These are phyloP conservation scores for Spinibarbus caldwelli DNA, from an alignment of 2,797 vertebrate species.

Conservation along the genomic window DNA sequence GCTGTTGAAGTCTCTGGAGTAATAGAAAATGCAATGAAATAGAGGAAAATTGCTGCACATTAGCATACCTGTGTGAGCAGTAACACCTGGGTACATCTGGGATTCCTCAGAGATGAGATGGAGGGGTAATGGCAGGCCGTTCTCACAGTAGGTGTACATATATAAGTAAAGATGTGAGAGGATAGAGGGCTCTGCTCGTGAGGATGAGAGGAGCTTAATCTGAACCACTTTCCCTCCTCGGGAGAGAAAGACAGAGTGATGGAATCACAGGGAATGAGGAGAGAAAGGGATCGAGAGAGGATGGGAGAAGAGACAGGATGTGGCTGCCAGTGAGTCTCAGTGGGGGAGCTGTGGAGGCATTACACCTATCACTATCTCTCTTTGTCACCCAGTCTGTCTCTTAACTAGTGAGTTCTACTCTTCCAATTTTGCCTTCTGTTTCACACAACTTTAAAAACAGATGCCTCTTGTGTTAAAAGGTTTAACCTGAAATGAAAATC, in stretches of 20 bases:
- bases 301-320: conserved; percentile 32
- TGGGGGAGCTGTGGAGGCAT: conserved; percentile 34
- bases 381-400: conserved; percentile 34
- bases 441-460: conserved; percentile 20
- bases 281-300: conserved; percentile 18
- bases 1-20: conserved; percentile 4
- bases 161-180: conserved; percentile 53
- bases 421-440: conserved; percentile 44
- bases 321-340: conserved; percentile 51
- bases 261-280: conserved; percentile 63
- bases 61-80: conserved; percentile 44
- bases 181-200: conserved; percentile 23
- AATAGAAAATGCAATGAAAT: conserved; percentile 30
- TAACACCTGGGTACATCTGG: conserved; percentile 52
- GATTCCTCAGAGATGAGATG: conserved; percentile 58
- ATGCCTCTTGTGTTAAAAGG: conserved; percentile 4
- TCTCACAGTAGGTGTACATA: conserved; percentile 43
- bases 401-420: conserved; percentile 15
- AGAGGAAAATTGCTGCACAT: conserved; percentile 20
- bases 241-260: conserved; percentile 54
- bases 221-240: conserved; percentile 34
- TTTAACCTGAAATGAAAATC: background rate
- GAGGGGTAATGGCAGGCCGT: conserved; percentile 56
- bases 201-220: conserved; percentile 47
- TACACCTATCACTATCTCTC: conserved; percentile 49